Evolutionary conservation across 1,140 invertebrate species (phyloP).

Genomic region (Rhagoletis zephyria): DNA sequence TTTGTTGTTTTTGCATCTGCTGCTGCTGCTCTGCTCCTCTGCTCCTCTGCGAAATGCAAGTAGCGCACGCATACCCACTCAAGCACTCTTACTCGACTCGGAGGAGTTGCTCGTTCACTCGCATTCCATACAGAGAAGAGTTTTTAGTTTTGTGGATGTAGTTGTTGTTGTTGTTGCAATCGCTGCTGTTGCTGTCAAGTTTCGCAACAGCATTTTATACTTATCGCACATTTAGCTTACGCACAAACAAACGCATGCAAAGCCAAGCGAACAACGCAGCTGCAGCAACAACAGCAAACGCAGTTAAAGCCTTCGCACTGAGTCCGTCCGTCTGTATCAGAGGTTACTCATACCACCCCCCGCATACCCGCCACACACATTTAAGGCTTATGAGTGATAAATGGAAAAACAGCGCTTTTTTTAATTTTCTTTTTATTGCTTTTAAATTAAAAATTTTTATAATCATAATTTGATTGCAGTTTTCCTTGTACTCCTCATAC

Average conservation of each 20-base stretch:
- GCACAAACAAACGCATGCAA: constrained; percentile 1
- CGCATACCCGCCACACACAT: not conserved
- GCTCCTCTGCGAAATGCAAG: constrained; percentile 56
- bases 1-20: not conserved
- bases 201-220: not conserved
- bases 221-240: not conserved
- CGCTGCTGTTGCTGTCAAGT: not conserved
- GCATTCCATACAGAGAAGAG: not conserved
- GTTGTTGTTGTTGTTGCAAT: not conserved
- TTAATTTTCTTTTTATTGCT: not conserved
- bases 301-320: not conserved
- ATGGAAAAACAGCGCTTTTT: not conserved
- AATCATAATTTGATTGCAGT: not conserved
- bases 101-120: not conserved
- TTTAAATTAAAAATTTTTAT: not conserved
- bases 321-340: not conserved
- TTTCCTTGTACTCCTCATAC: not conserved
- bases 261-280: not conserved
- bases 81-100: not conserved
- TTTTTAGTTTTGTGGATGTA: too few relatives aligned
- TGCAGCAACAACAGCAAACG: not conserved
- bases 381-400: not conserved
- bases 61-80: constrained; percentile 60
- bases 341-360: constrained; percentile 46
- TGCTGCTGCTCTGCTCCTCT: not conserved